Conservation (phyloP, 2,888 invertebrate genomes). For the Acleris sparsana region DNA sequence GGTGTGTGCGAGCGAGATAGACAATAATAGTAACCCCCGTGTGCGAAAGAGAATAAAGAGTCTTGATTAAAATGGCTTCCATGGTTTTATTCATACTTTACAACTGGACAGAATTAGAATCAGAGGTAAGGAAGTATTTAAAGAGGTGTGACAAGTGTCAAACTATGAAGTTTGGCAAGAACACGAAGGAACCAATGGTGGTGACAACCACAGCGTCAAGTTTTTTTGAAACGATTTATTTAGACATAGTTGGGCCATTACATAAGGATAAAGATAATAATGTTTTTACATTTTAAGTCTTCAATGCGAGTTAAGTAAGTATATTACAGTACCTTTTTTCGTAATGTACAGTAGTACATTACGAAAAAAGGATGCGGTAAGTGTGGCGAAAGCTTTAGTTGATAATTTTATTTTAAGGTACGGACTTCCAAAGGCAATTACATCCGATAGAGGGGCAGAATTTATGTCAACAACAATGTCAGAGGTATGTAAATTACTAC, state of each 20-base stretch:
- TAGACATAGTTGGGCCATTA: constrained; percentile 15
- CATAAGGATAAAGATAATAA: constrained; percentile 1
- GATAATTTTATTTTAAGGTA: constrained; percentile 36
- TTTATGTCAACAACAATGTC: constrained; percentile 25
- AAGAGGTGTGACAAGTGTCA: background rate
- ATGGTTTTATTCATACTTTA: no score
- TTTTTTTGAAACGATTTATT: constrained; percentile 4
- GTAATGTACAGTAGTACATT: no score
- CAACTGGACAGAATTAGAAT: background rate
- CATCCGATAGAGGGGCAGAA: constrained; percentile 36
- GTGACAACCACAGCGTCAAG: background rate
- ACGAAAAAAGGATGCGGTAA: constrained; percentile 21
- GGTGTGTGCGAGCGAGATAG: no score
- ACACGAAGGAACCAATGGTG: background rate
- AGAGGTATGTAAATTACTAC: background rate
- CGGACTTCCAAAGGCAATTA: constrained; percentile 32
- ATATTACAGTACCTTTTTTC: no score
- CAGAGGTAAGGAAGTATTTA: background rate
- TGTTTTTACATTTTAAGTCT: background rate
- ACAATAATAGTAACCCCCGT: no score
- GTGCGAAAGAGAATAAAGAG: no score
- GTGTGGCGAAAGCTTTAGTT: constrained; percentile 33
- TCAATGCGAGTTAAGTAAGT: constrained; percentile 15
- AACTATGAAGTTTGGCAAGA: no score
- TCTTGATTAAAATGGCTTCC: no score